phyloP scores from a whole-genome alignment of 1,140 invertebrate species.

The Drosophila lowei region DNA sequence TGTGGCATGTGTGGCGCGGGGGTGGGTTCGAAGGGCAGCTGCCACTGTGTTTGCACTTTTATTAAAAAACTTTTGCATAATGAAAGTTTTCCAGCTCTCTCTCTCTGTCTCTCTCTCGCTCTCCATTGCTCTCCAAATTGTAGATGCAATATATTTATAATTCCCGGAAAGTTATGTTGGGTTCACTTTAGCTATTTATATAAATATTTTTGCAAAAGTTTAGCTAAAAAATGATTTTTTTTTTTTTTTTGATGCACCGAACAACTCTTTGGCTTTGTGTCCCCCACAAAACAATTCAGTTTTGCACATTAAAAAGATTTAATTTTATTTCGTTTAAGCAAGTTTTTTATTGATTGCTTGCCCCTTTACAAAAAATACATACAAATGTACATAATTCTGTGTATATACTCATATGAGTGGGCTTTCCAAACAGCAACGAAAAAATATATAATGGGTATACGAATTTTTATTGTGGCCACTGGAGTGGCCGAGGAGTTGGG shows the following conservation, averaged over 20 bases:
- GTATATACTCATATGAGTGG: not conserved
- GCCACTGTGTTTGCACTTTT: constrained; percentile 69
- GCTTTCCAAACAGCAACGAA: constrained; percentile 33
- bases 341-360: constrained; percentile 56
- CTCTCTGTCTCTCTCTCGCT: not conserved
- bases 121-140: constrained; percentile 37
- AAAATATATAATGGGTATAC: constrained; percentile 53
- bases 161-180: constrained; percentile 45
- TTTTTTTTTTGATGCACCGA: constrained; percentile 20
- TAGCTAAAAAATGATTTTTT: constrained; percentile 49
- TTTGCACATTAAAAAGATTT: constrained; percentile 27
- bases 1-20: constrained; percentile 15
- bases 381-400: not conserved
- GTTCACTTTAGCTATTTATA: constrained; percentile 60
- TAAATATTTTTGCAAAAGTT: constrained; percentile 63
- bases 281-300: not conserved
- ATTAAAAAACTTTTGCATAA: constrained; percentile 82
- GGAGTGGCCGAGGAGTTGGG: constrained; percentile 25
- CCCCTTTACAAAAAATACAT: too few species aligned
- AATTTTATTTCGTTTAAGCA: constrained; percentile 50
- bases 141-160: constrained; percentile 61
- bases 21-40: constrained; percentile 16
- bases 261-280: constrained; percentile 6
- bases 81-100: constrained; percentile 72
- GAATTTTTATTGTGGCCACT: constrained; percentile 57